Conservation (phyloP, 2,113 vertebrate genomes). For the Aleadryas rufinucha region DNA sequence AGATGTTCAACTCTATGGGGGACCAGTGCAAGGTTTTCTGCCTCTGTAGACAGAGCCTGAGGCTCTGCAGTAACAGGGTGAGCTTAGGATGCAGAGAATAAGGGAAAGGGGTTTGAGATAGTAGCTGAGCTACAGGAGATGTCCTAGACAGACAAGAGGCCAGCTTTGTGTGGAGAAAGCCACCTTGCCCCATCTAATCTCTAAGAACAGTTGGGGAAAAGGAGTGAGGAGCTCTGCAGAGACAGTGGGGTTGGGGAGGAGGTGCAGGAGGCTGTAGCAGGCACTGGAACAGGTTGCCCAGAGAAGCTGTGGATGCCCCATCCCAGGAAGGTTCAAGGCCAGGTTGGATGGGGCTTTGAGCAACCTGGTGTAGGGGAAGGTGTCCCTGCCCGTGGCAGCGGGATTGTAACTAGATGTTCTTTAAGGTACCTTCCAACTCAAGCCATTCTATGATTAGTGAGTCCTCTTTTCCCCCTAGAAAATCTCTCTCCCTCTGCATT, state of each 20-base stretch:
- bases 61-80: neutral
- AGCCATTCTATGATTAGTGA: neutral
- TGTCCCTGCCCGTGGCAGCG: fast-evolving
- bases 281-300: neutral
- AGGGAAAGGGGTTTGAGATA: neutral
- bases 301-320: neutral
- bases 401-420: neutral
- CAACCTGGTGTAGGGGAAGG: neutral
- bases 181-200: neutral
- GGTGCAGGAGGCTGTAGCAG: neutral
- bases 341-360: neutral
- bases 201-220: neutral
- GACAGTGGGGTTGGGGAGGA: neutral
- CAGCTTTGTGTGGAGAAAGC: neutral
- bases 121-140: neutral
- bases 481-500: neutral
- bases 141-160: neutral
- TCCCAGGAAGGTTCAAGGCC: neutral
- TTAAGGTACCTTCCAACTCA: neutral
- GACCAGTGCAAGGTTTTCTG: neutral
- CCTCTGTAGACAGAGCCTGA: neutral
- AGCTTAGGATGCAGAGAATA: neutral
- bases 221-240: neutral
- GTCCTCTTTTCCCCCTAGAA: neutral
- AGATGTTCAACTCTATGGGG: neutral